Evolutionary conservation across 2,888 invertebrate genomes (phyloP), one percentile per base, ranked within the genome.

Genomic region (Therioaphis trifolii): DNA sequence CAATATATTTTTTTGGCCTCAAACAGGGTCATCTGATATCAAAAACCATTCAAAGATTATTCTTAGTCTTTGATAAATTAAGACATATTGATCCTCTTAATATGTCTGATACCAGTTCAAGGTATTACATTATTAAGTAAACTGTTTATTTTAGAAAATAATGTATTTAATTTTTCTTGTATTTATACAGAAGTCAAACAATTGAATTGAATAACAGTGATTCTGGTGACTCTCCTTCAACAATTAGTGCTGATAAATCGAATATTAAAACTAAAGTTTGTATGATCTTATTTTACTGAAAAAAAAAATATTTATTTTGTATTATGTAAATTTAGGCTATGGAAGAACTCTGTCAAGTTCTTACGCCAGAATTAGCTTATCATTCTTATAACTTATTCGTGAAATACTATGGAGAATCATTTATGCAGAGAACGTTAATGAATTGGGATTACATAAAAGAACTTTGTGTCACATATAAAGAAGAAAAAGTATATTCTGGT

Each of bases 281-380:
- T 78, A 66, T 14, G 49, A n/a, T 14, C 0, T 68, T 18, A 55
- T 4, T 40, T 66, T 52, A n/a, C 21, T 40, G 15, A 24, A 40
- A 5, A 18, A 21, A 49, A 46, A 0, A 61, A 7, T n/a, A 24
- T 35, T 46, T 61, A 15, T 43, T 9, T 35, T 35, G 29, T 35
- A 35, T 14, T 43, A 15, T 58, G 18, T 82, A 72, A 1, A 35
- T 61, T 76, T 68, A 85, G 85, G 85, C 80, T 0, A 90, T 93
- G 87, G 93, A 95, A 86, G 97, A 85, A 80, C 75, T 85, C 11
- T 85, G 79, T 68, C 90, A 92, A 87, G 96, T 96, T 0, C 97
- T 98, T 88, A 94, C 94, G 24, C 92, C 94, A 4, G 94, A 95
- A 88, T 90, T 98, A 85, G 98, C 98, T 0, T 93, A 96, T 87